Conservation (phyloP, 2,113 vertebrate genomes). For the Scortum barcoo region DNA sequence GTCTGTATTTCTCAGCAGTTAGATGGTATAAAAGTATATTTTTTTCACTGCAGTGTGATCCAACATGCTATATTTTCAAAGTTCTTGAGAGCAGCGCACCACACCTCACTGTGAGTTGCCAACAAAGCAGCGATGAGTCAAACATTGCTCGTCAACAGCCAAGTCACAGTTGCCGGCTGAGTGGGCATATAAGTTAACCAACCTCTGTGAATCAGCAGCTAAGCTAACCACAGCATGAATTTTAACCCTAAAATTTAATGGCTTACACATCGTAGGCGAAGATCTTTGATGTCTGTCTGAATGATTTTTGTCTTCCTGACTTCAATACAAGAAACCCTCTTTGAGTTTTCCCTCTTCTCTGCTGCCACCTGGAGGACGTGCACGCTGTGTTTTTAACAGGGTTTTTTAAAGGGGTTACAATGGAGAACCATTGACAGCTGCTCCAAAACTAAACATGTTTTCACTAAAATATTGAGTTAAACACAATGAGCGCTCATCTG, state of each 20-base stretch:
- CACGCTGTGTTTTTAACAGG: neutral
- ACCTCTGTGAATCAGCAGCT: slow-evolving; percentile 14
- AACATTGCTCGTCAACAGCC: slow-evolving; percentile 27
- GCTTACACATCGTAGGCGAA: too few species aligned
- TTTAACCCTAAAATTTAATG: neutral
- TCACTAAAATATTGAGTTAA: neutral
- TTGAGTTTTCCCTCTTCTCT: neutral
- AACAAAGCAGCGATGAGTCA: slow-evolving; percentile 21
- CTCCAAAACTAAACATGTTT: neutral
- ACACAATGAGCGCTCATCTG: neutral
- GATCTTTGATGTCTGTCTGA: too few species aligned
- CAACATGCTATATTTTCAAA: neutral
- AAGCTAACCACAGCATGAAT: neutral
- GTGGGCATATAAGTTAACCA: slow-evolving; percentile 8
- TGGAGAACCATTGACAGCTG: too few species aligned
- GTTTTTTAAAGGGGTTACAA: too few species aligned
- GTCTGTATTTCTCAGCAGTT: neutral
- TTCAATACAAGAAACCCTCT: neutral
- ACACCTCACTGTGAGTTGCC: slow-evolving; percentile 16
- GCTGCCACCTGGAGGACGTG: slow-evolving; percentile 70
- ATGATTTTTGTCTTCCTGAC: too few species aligned
- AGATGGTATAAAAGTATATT: neutral
- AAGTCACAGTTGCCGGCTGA: slow-evolving; percentile 37
- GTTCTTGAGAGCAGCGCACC: neutral
- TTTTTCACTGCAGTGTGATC: slow-evolving; percentile 4